Evolutionary conservation across 2,113 vertebrate species (phyloP), one percentile per base, ranked within the genome.

Genomic region (Ameiurus melas): DNA sequence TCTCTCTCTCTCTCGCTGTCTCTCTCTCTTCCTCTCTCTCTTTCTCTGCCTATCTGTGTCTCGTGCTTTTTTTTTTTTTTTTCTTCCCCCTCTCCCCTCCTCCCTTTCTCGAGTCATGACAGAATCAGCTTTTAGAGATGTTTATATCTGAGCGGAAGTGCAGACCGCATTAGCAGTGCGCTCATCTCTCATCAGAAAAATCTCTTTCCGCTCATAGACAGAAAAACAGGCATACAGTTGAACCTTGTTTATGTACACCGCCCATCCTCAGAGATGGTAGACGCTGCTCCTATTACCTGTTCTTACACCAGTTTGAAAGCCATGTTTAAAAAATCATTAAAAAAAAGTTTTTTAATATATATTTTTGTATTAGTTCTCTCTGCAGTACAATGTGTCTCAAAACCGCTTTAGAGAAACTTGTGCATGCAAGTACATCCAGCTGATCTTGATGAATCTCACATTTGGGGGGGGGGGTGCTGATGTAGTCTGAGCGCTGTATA

Each of bases 121-220:
- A 19, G 78, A 64, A 85, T 12, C 30, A 62, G 33, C 62, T 64
- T 85, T 86, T 16, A 88, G 20, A 73, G 64, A 80, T 90, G 85
- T 89, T 60, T 85, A 88, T 85, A 57, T 64, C 43, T 62, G 36
- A 87, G 89, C 83, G 86, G 89, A 90, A 87, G 79, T 90, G 86
- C 70, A 81, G 68, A 90, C 86, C 89, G 43, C 86, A 87, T 80
- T 58, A 77, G 39, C 27, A 62, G 22, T 81, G 20, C 84, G 25
- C 12, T 85, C 30, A 43, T 87, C 83, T 58, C 57, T 87, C 51
- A 51, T 87, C 51, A 51, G 62, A 36, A 47, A 62, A 47, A 62
- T 87, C 83, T 73, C 53, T 66, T 89, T 86, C 33, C 85, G 36
- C 70, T 71, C 10, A 51, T 19, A 13, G 85, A 27, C 71, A 27